Evolutionary conservation across 2,888 invertebrate species (phyloP), one percentile per base, ranked within the genome.

Genomic region (Sphinx pinastri): DNA sequence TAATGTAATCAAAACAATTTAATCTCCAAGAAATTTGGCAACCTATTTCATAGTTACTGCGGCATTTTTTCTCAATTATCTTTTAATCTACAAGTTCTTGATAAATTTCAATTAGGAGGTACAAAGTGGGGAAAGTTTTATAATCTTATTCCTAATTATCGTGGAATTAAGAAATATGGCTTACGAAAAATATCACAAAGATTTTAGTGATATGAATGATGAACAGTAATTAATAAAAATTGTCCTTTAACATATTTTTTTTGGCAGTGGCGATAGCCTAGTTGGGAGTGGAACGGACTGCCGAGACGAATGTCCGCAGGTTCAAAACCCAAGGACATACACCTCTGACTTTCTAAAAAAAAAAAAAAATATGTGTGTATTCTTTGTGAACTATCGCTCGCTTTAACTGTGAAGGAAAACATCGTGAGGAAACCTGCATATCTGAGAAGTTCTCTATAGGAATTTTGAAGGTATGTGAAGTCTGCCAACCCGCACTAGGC

Each of bases 11-110:
- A 47, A 47, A 60, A 60, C 12, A 60, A 60, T 16, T 45, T 45
- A 45, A 11, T 16, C 49, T 63, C 7, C 49, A 16, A 49, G 47
- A n/a, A 47, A 49, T 63, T 63, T 19, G 63, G 47, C 19, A 71
- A 71, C 72, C 55, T 76, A 74, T 77, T 77, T 76, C 77, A 73
- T 79, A 79, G 80, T 75, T 73, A 63, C 57, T 19, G 63, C 55
- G 31, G 59, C 69, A 74, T 75, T 79, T 79, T 73, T 72, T 74
- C 72, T 72, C 60, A 70, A 71, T 75, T 75, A 77, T 69, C 71
- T 73, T 74, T 63, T 75, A 75, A 79, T 78, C 71, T 47, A 49
- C 49, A 63, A 63, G 49, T 63, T 63, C 63, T 49, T 49, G 47
- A 63, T 63, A 63, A 63, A 63, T 57, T 57, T 68, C 57, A 57